Percentiles rank a stretch among this genome's conserved stretches.
Evolutionary conservation across 2,888 invertebrate species (phyloP).

Genomic region (Anoplius nigerrimus): DNA sequence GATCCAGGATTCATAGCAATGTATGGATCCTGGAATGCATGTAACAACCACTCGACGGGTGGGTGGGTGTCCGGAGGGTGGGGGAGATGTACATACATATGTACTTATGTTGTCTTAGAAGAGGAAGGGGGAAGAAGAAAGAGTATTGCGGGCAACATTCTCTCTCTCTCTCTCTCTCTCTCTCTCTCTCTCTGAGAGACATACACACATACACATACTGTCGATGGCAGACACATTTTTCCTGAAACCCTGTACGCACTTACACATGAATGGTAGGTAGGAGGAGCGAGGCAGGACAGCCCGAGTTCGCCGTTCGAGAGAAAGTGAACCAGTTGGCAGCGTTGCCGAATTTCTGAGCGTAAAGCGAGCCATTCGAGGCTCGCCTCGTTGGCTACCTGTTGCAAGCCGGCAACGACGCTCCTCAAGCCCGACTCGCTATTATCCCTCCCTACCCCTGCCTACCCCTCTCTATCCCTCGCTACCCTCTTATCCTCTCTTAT

Average conservation of each 20-base stretch:
- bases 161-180: not conserved
- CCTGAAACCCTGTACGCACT: not conserved
- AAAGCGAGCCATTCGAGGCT: conserved; percentile 29
- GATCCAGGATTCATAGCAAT: conserved; percentile 8
- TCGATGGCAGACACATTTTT: conserved; percentile 5
- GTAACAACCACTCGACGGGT: not conserved
- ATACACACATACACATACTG: not conserved
- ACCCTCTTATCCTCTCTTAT: too few relatives aligned
- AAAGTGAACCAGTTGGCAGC: conserved; percentile 72
- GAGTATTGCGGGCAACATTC: not conserved
- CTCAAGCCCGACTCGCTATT: not conserved
- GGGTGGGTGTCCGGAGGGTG: too few relatives aligned
- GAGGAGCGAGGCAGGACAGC: conserved; percentile 45
- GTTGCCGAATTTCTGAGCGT: conserved; percentile 69
- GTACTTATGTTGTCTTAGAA: too few relatives aligned
- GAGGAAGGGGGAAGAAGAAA: too few relatives aligned
- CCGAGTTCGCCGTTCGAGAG: conserved; percentile 67
- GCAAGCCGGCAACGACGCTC: conserved; percentile 48
- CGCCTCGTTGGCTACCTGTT: conserved; percentile 46
- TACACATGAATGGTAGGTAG: conserved; percentile 13
- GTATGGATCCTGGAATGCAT: too few relatives aligned
- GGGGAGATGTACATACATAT: too few relatives aligned
- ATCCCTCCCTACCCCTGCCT: too few relatives aligned
- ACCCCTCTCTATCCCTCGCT: too few relatives aligned
- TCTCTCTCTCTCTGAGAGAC: too few relatives aligned